Conservation (phyloP, 2,888 invertebrate species). For the Synanthedon andrenaeformis region DNA sequence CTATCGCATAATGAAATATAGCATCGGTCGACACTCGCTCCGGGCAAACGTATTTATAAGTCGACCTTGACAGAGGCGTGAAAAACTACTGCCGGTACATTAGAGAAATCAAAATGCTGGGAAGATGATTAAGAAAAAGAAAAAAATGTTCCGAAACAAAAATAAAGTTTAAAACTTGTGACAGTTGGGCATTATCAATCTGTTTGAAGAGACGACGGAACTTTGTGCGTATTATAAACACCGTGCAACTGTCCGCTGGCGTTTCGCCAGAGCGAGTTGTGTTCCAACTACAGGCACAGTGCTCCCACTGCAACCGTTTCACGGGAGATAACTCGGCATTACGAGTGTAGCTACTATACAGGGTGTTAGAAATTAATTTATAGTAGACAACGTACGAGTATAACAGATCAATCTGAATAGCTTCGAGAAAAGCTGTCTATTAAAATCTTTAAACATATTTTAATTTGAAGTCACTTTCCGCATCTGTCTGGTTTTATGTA, state of each 20-base stretch:
- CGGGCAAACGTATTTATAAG: constrained; percentile 47
- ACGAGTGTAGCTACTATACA: too few relatives aligned
- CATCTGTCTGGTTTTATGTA: too few relatives aligned
- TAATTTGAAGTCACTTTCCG: too few relatives aligned
- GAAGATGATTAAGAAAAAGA: constrained; percentile 21
- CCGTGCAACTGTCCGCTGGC: constrained; percentile 15
- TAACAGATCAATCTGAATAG: too few relatives aligned
- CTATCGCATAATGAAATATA: constrained; percentile 26
- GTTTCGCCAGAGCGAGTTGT: constrained; percentile 22
- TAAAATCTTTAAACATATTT: too few relatives aligned
- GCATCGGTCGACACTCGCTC: constrained; percentile 34
- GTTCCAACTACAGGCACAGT: constrained; percentile 3
- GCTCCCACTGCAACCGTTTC: neutral
- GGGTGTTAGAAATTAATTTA: too few relatives aligned
- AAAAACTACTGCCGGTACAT: constrained; percentile 49
- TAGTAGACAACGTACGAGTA: too few relatives aligned
- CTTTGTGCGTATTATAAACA: constrained; percentile 17
- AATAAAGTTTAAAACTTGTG: constrained; percentile 52
- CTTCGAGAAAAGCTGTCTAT: too few relatives aligned
- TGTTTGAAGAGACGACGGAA: constrained; percentile 56
- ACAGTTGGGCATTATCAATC: constrained; percentile 66
- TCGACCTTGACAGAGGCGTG: constrained; percentile 66
- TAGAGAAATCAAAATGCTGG: constrained; percentile 43
- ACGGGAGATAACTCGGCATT: too few relatives aligned
- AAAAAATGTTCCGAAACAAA: constrained; percentile 31